Base-by-base conservation (phyloP, 2,113 vertebrate species). In the Callipepla californica region DNA sequence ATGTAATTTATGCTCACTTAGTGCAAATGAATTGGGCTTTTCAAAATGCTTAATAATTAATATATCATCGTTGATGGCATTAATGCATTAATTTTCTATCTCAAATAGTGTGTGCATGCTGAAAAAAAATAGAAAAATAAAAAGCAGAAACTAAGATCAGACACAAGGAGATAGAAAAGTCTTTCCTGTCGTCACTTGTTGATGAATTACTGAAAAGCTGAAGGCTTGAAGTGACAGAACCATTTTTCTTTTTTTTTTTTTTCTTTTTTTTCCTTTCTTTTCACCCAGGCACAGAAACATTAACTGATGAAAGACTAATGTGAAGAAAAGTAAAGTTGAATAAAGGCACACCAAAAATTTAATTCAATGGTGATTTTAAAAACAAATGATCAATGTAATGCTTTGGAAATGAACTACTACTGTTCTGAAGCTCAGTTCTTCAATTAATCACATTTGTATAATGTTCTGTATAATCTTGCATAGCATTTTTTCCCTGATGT, bases 1-100 rank as follows among this genome's bases (percentile, higher is more conserved):
- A 63, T 65, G 63, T 45, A 75, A 89, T 86, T 96, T 80, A 36
- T 40, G 42, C 40, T 75, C 40, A 50, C 70, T 87, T 42, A 59
- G 50, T 65, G 42, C 58, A 87, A 85, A 84, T 81, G 5, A 85
- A 62, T 55, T 32, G 79, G 85, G 53, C 58, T 48, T 93, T 82
- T 90, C 79, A 80, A 48, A 82, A 26, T 36, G 66, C 80, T 74
- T 58, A 85, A 67, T 72, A 79, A 94, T 87, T 82, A 87, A 80
- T 36, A 30, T 26, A 58, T 47, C 40, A 34, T 28, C 59, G 40
- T 40, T 59, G 80, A 34, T 72, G 72, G 76, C 45, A 83, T 61
- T 53, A 69, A 45, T 34, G 20, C 6, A 11, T 40, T 85, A 26
- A 85, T 83, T 77, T 90, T 65, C 55, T 74, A 10, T 53, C 57